phyloP scores from a whole-genome alignment of 2,113 vertebrate species.

The Mormyrus lacerda region DNA sequence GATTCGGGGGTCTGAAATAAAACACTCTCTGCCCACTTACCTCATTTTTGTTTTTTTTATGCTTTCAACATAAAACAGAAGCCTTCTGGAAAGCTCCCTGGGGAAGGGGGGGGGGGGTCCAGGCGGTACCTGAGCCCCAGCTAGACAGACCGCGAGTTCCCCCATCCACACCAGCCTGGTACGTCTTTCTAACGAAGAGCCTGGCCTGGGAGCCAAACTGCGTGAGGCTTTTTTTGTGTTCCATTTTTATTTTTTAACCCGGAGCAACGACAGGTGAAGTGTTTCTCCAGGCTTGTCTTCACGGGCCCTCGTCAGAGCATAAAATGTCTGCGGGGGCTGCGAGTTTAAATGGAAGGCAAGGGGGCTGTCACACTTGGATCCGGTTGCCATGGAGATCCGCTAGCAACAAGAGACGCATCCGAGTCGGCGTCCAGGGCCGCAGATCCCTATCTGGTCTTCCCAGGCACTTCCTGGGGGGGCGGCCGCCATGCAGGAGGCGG shows the following conservation, averaged over 20 bases:
- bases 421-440: slow-evolving; percentile 16
- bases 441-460: not conserved
- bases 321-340: not conserved
- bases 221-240: not conserved
- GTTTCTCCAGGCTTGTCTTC: not conserved
- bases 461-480: not conserved
- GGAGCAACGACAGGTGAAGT: slow-evolving; percentile 5
- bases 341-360: slow-evolving; percentile 23
- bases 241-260: not conserved
- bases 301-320: not conserved
- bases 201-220: not conserved
- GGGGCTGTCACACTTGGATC: slow-evolving; percentile 23
- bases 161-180: not conserved
- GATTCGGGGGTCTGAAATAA: not conserved
- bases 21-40: not conserved
- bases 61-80: not conserved
- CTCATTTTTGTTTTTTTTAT: not conserved
- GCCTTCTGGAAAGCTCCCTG: not conserved
- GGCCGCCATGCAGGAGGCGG: not conserved
- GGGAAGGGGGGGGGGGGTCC: not conserved
- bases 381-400: slow-evolving; percentile 36
- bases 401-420: slow-evolving; percentile 30
- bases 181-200: not conserved
- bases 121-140: not conserved
- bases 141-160: not conserved